Evolutionary conservation across 1,140 invertebrate genomes (phyloP), one percentile per base, ranked within the genome.

Genomic region (Hormaphis cornu): DNA sequence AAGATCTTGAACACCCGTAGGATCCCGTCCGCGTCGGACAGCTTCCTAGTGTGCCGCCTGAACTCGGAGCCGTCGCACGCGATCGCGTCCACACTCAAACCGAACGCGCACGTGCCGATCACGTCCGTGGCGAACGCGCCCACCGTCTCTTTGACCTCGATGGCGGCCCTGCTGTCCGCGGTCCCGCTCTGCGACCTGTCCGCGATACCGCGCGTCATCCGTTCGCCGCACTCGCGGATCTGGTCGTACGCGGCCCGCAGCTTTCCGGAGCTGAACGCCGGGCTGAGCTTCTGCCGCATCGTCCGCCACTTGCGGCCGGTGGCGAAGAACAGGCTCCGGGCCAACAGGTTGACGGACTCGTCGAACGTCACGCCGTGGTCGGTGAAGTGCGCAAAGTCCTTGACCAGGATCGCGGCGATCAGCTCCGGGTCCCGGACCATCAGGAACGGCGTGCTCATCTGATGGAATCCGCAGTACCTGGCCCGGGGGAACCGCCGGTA

Each of bases 221-320:
- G 70, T 16, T 59, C 24, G 7, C 20, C n/a, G 46, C 78, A 76
- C 24, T 81, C 76, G n/a, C 79, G 74, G 4, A 83, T 73, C 0
- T 80, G 76, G 1, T 72, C 70, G 16, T 83, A 82, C 80, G 84
- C 83, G 0, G 72, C 73, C 72, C 82, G 84, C 16, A 85, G 74
- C 75, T 84, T 85, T 4, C 78, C 80, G 0, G 82, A 78, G 0
- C 82, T 82, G 71, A 85, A 85, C 3, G 81, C 79, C 1, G 84
- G 82, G 1, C 80, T 80, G 2, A 86, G 66, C 59, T 82, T 82
- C 0, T 75, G 72, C 33, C 83, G 75, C 0, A 85, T 59, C 35
- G 74, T 76, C 52, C 77, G 79, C 84, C 84, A 86, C 71, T 79
- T 72, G 20, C 79, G 75, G 0, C 78, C 78, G 16, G 72, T 73